Percentiles rank a stretch among this genome's conserved stretches.
Evolutionary conservation across 2,113 vertebrate genomes (phyloP).

Genomic region (Cebidichthys violaceus): DNA sequence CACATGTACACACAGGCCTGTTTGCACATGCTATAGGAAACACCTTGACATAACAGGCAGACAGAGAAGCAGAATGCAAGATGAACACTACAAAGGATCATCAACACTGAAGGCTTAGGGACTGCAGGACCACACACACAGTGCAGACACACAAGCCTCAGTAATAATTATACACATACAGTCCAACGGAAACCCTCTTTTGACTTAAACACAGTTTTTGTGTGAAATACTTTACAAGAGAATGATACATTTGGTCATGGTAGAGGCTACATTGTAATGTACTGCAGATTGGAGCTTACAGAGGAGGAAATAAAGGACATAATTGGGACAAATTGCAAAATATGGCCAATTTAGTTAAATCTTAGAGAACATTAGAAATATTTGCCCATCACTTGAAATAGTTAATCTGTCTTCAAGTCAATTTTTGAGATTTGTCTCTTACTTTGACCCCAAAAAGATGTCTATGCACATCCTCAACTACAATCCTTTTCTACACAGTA

Average conservation of each 20-base stretch:
- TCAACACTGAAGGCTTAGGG: not conserved
- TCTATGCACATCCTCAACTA: not conserved
- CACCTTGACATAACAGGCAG: constrained; percentile 32
- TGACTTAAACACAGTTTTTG: constrained; percentile 3
- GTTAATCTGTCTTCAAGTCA: not conserved
- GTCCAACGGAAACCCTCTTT: not conserved
- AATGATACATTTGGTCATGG: not conserved
- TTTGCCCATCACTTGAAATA: not conserved
- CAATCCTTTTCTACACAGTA: constrained; percentile 9
- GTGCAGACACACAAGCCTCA: constrained; percentile 7
- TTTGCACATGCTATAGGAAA: constrained; percentile 34
- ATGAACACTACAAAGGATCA: constrained; percentile 6
- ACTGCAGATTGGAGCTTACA: not conserved
- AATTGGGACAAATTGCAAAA: not conserved
- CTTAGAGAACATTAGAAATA: not conserved
- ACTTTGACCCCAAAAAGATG: not conserved
- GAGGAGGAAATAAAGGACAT: not conserved
- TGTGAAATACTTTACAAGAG: not conserved
- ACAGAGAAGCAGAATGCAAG: constrained; percentile 26
- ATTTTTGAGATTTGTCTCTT: not conserved
- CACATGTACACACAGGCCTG: constrained; percentile 45
- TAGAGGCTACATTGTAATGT: not conserved
- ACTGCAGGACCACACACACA: constrained; percentile 43
- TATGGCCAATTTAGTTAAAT: not conserved
- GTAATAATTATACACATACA: constrained; percentile 36